phyloP scores from a whole-genome alignment of 1,140 invertebrate genomes.

The Tigriopus japonicus region DNA sequence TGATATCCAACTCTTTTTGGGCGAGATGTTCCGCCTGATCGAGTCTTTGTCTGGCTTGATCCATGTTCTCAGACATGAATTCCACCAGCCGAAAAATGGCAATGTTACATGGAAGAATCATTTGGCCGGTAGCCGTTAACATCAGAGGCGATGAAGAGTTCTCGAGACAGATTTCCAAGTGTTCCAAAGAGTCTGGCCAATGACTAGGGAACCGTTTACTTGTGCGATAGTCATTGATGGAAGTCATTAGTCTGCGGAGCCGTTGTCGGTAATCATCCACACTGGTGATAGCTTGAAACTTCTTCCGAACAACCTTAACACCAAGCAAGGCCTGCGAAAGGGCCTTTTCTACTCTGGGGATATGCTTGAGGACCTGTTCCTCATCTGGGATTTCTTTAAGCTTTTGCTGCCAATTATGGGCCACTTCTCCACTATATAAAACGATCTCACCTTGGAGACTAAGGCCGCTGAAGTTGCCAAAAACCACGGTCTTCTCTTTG shows the following conservation, averaged over 20 bases:
- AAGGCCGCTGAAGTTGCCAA: conserved; percentile 67
- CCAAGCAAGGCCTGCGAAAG: conserved; percentile 34
- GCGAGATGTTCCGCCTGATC: conserved; percentile 56
- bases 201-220: not conserved
- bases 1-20: conserved; percentile 48
- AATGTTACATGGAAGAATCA: conserved; percentile 69
- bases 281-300: conserved; percentile 17
- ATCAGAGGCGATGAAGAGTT: conserved; percentile 75
- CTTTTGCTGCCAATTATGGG: conserved; percentile 69
- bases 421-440: conserved; percentile 68
- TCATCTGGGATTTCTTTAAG: conserved; percentile 58
- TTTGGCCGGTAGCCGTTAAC: conserved; percentile 72
- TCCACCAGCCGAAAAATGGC: conserved; percentile 58
- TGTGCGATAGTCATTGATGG: not conserved
- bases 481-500: conserved; percentile 46
- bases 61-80: conserved; percentile 55
- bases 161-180: conserved; percentile 22
- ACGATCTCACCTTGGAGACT: conserved; percentile 66
- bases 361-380: conserved; percentile 44
- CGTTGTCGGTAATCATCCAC: not conserved
- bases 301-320: conserved; percentile 19
- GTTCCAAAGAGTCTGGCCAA: not conserved
- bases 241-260: not conserved
- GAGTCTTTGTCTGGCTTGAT: conserved; percentile 44
- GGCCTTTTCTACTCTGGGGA: conserved; percentile 60